Evolutionary conservation across 1,140 invertebrate species (phyloP).

Genomic region (Atopsyche davidsoni): DNA sequence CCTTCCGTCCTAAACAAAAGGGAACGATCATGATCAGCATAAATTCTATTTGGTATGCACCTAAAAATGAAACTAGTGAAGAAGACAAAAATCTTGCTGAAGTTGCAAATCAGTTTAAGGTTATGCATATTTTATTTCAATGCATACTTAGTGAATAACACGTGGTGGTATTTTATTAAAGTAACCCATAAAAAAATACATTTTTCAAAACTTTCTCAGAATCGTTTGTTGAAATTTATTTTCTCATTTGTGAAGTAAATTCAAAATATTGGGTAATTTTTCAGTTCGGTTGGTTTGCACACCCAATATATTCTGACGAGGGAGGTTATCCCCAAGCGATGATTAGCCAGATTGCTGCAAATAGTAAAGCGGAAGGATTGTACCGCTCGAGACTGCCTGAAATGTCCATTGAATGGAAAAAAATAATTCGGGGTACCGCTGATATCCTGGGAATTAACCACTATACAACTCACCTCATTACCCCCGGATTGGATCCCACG

Average conservation of each 20-base stretch:
- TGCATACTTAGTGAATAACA: no score
- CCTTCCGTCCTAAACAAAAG: conserved; percentile 42
- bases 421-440: conserved; percentile 45
- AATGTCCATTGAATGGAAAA: conserved; percentile 45
- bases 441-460: conserved; percentile 51
- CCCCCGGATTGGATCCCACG: conserved; percentile 38
- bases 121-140: conserved; percentile 29
- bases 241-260: no score
- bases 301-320: conserved; percentile 53
- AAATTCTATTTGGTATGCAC: conserved; percentile 47
- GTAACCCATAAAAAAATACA: background rate
- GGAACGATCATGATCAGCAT: conserved; percentile 48
- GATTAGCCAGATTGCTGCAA: conserved; percentile 45
- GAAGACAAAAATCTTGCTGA: conserved; percentile 43
- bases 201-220: background rate
- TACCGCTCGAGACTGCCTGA: conserved; percentile 42
- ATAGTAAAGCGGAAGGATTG: conserved; percentile 45
- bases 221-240: background rate
- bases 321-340: conserved; percentile 58
- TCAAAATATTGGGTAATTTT: no score
- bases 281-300: conserved; percentile 54
- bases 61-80: conserved; percentile 38
- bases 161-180: background rate
- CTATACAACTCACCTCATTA: conserved; percentile 44
- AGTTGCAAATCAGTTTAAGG: conserved; percentile 48